These are phyloP conservation scores for Syrista parreyssii DNA, from an alignment of 2,888 invertebrate species.

Conservation along the genomic window DNA sequence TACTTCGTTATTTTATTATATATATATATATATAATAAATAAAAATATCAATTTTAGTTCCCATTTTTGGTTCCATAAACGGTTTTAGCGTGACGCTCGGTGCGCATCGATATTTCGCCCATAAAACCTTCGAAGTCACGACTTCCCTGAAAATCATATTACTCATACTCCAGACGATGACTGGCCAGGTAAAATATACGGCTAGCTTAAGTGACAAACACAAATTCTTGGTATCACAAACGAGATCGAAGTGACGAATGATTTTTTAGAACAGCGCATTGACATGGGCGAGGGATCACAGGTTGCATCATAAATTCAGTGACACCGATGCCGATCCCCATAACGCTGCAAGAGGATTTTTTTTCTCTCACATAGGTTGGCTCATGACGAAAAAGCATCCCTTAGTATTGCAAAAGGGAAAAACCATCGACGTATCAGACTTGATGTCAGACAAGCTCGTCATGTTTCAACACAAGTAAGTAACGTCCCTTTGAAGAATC, in stretches of 20 bases:
- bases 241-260: not conserved
- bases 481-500: not conserved
- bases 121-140: slow-evolving; percentile 33
- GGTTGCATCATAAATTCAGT: slow-evolving; percentile 83
- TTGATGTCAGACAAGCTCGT: slow-evolving; percentile 77
- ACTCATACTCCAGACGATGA: slow-evolving; percentile 29
- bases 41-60: slow-evolving; percentile 9
- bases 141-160: slow-evolving; percentile 20
- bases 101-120: slow-evolving; percentile 36
- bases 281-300: slow-evolving; percentile 84
- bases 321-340: slow-evolving; percentile 84
- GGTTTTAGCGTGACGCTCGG: slow-evolving; percentile 25
- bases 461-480: slow-evolving; percentile 80
- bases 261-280: slow-evolving; percentile 75
- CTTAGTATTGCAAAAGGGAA: slow-evolving; percentile 75
- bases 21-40: not conserved
- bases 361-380: slow-evolving; percentile 92
- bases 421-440: slow-evolving; percentile 80
- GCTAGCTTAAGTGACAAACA: not conserved
- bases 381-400: slow-evolving; percentile 83
- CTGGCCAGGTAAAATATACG: slow-evolving; percentile 35
- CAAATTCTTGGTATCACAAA: not conserved
- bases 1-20: too few species aligned
- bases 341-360: slow-evolving; percentile 84
- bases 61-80: slow-evolving; percentile 6